Evolutionary conservation across 2,113 vertebrate species (phyloP), one percentile per base, ranked within the genome.

Genomic region (Nibea albiflora): DNA sequence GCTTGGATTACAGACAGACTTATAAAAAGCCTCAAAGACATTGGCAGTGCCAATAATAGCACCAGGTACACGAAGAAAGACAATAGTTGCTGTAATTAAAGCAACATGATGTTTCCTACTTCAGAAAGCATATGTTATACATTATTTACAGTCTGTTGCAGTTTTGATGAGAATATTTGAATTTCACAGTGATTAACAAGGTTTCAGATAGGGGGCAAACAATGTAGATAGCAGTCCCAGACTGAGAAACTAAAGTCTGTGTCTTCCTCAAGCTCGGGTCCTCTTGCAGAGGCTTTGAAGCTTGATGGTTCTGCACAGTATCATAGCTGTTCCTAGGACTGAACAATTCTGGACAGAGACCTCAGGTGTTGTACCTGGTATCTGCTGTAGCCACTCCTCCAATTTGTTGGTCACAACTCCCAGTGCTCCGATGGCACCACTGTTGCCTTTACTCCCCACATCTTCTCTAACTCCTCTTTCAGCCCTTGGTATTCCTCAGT

Each of bases 41-140:
- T 12, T 63, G 62, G 47, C 64, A 31, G 46, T 63, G 22, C 62
- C 5, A 76, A 70, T 17, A 70, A 77, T 65, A 77, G 28, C 64
- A 64, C n/a, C 28, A 52, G 46, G 62, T 7, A 69, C 42, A 50
- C 52, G 35, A 57, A 12, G 15, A 42, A 52, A 67, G 20, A 66
- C 17, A n/a, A 76, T 11, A 71, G 50, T 60, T 5, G 1, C 20
- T 77, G 35, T 56, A 46, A 52, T 39, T 58, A 64, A 28, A 79
- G 28, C 53, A 72, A 19, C 11, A 10, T 20, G 44, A 22, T 42
- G 14, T 62, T 58, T 10, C 31, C 52, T 24, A 5, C 35, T 60
- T 52, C 9, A 42, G 20, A 65, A 16, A 42, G 61, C 58, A 65
- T 19, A 26, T 4, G 4, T 53, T 22, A 63, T 63, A 46, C 54